These are phyloP conservation scores for Phrynosoma platyrhinos DNA, from an alignment of 2,113 vertebrate species.

Conservation along the genomic window DNA sequence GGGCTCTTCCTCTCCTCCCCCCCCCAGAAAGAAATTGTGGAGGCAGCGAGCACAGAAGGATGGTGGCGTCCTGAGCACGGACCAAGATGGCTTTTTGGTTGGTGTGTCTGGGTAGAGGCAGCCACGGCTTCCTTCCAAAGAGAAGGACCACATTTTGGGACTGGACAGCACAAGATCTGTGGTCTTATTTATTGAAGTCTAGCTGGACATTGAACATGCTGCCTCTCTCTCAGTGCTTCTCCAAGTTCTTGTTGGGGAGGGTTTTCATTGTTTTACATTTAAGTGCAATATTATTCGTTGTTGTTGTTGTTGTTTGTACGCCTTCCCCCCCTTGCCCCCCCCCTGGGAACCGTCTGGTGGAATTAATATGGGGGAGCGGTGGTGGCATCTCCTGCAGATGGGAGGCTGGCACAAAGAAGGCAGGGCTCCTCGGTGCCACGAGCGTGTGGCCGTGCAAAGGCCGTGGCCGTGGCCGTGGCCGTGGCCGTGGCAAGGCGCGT, in stretches of 20 bases:
- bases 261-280: conserved; percentile 73
- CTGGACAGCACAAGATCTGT: background rate
- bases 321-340: conserved; percentile 55
- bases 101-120: accelerated
- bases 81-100: background rate
- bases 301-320: conserved; percentile 37
- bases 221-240: conserved; percentile 74
- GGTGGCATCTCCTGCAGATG: conserved; percentile 36
- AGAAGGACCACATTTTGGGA: background rate
- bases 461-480: too few relatives aligned
- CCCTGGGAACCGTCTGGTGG: conserved; percentile 56
- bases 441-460: too few relatives aligned
- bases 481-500: too few relatives aligned
- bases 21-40: conserved; percentile 13
- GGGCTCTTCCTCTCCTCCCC: background rate
- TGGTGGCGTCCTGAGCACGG: conserved; percentile 6
- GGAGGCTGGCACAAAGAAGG: too few relatives aligned
- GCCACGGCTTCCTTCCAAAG: background rate
- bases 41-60: accelerated
- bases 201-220: conserved; percentile 82
- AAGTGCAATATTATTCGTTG: conserved; percentile 92
- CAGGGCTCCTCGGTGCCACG: too few relatives aligned
- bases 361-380: conserved; percentile 65
- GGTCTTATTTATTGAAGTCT: conserved; percentile 92
- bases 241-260: conserved; percentile 49